A percentile compares a stretch with the other conserved stretches of the same genome.
Evolutionary conservation across 53 echinoderm and acorn worm genomes (phyloP).

Genomic region (Antedon mediterranea): DNA sequence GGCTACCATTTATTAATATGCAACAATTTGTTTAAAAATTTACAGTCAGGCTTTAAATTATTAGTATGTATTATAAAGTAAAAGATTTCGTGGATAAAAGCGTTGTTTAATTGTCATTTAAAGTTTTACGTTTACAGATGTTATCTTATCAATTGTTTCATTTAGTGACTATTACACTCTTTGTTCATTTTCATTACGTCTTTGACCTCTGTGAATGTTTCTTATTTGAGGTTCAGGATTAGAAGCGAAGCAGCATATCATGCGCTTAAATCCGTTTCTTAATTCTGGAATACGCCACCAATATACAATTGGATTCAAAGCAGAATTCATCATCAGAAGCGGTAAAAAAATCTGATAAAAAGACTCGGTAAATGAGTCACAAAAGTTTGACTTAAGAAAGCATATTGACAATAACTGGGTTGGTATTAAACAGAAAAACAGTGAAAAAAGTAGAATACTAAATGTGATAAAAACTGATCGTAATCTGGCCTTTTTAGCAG

Average conservation of each 20-base stretch:
- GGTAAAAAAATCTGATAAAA: background rate
- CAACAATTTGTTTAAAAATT: no score
- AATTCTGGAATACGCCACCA: background rate
- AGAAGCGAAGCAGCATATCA: background rate
- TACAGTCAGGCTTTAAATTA: no score
- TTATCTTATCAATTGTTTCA: no score
- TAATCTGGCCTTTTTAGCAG: background rate
- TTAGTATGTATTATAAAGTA: no score
- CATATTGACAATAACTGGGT: background rate
- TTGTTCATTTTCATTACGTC: no score
- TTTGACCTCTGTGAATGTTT: no score
- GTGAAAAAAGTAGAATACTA: background rate
- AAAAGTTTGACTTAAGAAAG: background rate
- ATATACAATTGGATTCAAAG: background rate
- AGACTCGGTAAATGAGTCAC: background rate
- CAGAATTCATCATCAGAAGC: background rate
- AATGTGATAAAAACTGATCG: background rate
- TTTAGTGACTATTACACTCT: no score
- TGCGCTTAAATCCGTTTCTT: background rate
- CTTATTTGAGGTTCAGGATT: no score
- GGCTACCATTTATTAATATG: no score
- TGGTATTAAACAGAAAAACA: background rate
- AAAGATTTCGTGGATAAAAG: no score
- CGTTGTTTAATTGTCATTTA: no score
- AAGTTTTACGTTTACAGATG: no score